Conservation (phyloP, 1,140 invertebrate species). For the Halictus rubicundus region DNA sequence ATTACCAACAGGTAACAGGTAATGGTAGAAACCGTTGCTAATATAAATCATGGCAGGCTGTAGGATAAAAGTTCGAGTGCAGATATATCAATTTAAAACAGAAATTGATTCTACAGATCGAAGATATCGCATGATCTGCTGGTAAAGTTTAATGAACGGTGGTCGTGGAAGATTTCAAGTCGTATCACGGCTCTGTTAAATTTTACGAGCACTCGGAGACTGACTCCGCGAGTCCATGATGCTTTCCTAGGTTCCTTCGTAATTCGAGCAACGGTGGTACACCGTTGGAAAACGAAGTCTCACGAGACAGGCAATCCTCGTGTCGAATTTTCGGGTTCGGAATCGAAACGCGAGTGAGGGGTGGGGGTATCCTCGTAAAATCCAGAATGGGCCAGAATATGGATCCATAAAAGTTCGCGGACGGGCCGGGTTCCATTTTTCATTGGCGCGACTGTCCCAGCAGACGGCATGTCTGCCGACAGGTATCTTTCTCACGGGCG, state of each 20-base stretch:
- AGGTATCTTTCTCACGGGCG: background rate
- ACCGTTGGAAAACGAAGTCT: background rate
- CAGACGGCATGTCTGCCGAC: background rate
- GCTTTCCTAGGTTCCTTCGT: background rate
- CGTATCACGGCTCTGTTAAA: background rate
- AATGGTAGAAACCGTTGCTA: too few relatives aligned
- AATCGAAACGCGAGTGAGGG: rapidly evolving
- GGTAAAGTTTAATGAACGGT: background rate
- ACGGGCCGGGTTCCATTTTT: background rate
- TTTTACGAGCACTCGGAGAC: background rate
- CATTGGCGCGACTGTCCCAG: background rate
- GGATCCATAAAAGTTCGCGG: constrained; percentile 2
- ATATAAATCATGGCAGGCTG: too few relatives aligned
- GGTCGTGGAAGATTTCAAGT: background rate
- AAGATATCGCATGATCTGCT: too few relatives aligned
- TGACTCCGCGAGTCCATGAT: background rate
- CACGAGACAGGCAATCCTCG: background rate
- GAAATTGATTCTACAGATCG: too few relatives aligned
- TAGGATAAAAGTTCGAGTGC: background rate
- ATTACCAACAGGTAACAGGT: too few relatives aligned
- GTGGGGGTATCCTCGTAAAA: background rate
- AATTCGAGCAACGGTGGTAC: background rate
- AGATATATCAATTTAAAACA: background rate
- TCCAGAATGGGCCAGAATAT: background rate
- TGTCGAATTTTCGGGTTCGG: background rate